Evolutionary conservation across 2,888 invertebrate species (phyloP), one percentile per base, ranked within the genome.

Genomic region (Monoplex corrugatus): DNA sequence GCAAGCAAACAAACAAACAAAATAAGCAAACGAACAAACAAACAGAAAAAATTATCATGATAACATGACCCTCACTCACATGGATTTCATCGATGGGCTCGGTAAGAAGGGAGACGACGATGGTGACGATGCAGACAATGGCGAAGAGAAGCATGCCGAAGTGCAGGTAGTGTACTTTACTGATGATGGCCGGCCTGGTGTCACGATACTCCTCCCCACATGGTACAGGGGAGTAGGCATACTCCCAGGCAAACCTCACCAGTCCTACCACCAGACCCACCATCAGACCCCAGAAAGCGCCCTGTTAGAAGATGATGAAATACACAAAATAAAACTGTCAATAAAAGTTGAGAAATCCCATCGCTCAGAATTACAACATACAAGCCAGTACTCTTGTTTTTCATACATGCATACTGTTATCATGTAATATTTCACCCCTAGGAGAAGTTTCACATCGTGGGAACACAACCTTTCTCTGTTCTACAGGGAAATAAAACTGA

Each of bases 211-310:
- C 83, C 72, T 88, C 88, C 8, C 88, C 88, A 43, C 88, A 88
- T 8, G 87, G 87, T 43, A 87, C 72, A 13, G 94, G 94, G 2
- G 94, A 91, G 94, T 96, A 97, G n/a, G 95, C 93, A 93, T 96
- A 97, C 93, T 97, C 97, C 95, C 97, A 95, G 35, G 95, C 94
- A 92, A 97, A 97, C 44, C 97, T 95, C 43, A 96, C 94, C 89
- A 96, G 87, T 19, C 97, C 97, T n/a, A 96, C 94, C n/a, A 95
- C 93, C 32, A 97, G 94, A 0, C 97, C 97, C 23, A 96, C 92
- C 96, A 97, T 96, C 63, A 97, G 94, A 6, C 97, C 96, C 96
- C 96, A 97, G 94, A 97, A 97, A 0, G 97, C 97, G 6, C 97
- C 97, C 92, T 91, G 90, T 94, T 97, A 44, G 8, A 38, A 35